phyloP scores from a whole-genome alignment of 2,797 vertebrate species.

The Onychomys torridus region DNA sequence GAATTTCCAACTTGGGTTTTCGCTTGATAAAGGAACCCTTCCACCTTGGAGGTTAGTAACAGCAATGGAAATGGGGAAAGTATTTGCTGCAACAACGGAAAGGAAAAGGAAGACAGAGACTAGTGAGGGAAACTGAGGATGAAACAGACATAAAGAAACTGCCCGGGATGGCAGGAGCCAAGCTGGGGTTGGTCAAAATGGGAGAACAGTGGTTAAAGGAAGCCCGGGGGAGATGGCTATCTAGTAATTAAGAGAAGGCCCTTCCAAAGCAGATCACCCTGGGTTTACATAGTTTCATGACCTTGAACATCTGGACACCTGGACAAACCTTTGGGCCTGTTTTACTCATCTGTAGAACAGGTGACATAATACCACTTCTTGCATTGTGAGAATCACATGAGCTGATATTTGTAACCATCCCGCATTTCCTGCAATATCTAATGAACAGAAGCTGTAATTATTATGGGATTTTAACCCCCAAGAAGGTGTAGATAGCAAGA shows the following conservation, averaged over 20 bases:
- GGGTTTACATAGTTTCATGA: not conserved
- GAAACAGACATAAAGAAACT: not conserved
- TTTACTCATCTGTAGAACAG: conserved; percentile 35
- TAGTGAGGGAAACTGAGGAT: not conserved
- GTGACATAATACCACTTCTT: not conserved
- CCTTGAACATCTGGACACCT: not conserved
- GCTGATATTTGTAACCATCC: not conserved
- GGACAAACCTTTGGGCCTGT: not conserved
- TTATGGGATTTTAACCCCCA: not conserved
- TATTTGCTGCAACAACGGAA: conserved; percentile 27
- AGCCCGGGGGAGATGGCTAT: not conserved
- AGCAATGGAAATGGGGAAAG: not conserved
- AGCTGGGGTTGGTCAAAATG: not conserved
- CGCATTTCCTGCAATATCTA: not conserved
- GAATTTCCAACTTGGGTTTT: conserved; percentile 48
- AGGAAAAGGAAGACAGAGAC: not conserved
- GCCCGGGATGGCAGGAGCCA: not conserved
- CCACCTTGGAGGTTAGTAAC: conserved; percentile 17
- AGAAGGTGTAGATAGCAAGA: not conserved
- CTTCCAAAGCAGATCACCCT: not conserved
- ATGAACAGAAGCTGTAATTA: not conserved
- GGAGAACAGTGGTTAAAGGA: not conserved
- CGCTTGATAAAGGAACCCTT: conserved; percentile 46
- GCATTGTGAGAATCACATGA: not conserved
- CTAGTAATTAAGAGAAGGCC: not conserved